Percentiles rank a stretch among this genome's conserved stretches.
phyloP scores from a whole-genome alignment of 2,797 vertebrate species.

The Poeciliopsis turneri region DNA sequence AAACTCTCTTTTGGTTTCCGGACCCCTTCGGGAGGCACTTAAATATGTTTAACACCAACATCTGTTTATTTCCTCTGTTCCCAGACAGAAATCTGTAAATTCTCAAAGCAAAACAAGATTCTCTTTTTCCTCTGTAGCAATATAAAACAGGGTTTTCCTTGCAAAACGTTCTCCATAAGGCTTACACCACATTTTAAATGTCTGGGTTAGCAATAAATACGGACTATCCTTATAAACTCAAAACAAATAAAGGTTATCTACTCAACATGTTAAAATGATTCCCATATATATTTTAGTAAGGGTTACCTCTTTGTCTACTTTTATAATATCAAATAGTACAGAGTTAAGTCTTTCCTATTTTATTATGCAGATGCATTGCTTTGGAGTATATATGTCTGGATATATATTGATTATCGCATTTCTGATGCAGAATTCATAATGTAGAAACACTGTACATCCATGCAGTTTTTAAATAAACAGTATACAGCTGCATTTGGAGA shows the following conservation, averaged over 20 bases:
- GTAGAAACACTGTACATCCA: conserved; percentile 76
- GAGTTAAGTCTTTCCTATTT: conserved; percentile 50
- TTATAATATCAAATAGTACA: conserved; percentile 55
- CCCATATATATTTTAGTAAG: conserved; percentile 59
- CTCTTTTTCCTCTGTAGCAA: conserved; percentile 13
- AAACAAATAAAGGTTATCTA: conserved; percentile 62
- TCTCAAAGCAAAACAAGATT: conserved; percentile 23
- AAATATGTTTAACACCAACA: conserved; percentile 32
- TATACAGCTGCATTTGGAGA: conserved; percentile 27
- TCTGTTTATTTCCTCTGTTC: conserved; percentile 27
- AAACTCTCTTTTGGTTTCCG: conserved; percentile 36
- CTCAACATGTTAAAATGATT: conserved; percentile 60
- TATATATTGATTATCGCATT: conserved; percentile 66
- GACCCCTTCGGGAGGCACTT: conserved; percentile 71
- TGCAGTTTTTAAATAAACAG: conserved; percentile 63
- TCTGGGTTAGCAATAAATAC: conserved; percentile 78
- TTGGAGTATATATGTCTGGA: conserved; percentile 64
- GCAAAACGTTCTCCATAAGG: conserved; percentile 56
- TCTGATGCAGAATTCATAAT: conserved; percentile 64
- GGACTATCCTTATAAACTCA: conserved; percentile 46
- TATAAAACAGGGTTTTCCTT: conserved; percentile 24
- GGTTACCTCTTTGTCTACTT: conserved; percentile 44
- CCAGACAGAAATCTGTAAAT: conserved; percentile 19
- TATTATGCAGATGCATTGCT: conserved; percentile 64
- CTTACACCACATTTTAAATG: conserved; percentile 56